These are phyloP conservation scores for Lithophane ornitopus DNA, from an alignment of 2,888 invertebrate species.

Conservation along the genomic window DNA sequence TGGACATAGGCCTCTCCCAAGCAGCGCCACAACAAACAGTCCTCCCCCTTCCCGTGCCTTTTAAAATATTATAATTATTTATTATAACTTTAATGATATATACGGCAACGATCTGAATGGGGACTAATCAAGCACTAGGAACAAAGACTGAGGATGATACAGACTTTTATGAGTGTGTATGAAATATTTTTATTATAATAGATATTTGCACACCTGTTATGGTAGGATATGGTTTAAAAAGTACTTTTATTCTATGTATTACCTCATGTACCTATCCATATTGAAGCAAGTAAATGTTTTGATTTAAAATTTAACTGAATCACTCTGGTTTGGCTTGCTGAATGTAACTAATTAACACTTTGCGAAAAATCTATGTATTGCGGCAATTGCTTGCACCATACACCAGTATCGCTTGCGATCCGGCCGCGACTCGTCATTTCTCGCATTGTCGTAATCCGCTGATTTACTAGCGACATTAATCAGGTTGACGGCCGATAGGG, in stretches of 20 bases:
- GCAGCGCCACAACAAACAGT: too few species aligned
- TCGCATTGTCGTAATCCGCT: slow-evolving; percentile 91
- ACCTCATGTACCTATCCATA: neutral
- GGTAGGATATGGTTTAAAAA: neutral
- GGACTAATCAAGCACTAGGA: neutral
- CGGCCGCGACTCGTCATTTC: slow-evolving; percentile 90
- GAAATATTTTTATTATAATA: neutral
- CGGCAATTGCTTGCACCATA: slow-evolving; percentile 63
- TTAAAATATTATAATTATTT: neutral
- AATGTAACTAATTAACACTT: too few species aligned
- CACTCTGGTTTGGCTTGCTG: neutral
- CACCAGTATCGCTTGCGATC: slow-evolving; percentile 83
- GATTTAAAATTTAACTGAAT: neutral
- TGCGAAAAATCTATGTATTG: neutral
- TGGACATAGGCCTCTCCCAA: too few species aligned
- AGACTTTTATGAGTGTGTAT: neutral
- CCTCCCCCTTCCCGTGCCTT: too few species aligned
- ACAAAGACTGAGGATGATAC: neutral
- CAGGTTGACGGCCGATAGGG: slow-evolving; percentile 91
- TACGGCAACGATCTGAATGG: neutral
- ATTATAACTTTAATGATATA: neutral
- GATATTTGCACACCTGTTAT: neutral
- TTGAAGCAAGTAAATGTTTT: neutral
- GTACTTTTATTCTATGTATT: neutral
- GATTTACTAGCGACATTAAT: slow-evolving; percentile 91